Percentiles rank a stretch among this genome's conserved stretches.
Conservation (phyloP, 2,888 invertebrate genomes). For the Tinea trinotella region DNA sequence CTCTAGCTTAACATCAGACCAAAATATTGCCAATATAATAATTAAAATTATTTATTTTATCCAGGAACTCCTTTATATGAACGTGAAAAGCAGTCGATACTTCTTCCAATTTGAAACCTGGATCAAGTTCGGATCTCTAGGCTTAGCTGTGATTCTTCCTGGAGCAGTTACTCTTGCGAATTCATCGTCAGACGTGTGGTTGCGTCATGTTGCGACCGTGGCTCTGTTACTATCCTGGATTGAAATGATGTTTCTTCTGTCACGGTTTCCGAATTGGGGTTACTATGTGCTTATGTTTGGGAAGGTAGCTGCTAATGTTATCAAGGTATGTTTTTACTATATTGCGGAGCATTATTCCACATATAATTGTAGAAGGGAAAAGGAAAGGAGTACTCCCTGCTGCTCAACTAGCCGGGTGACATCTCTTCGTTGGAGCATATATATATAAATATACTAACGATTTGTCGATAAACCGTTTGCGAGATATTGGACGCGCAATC, state of each 20-base stretch:
- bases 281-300: conserved; percentile 75
- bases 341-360: too few relatives aligned
- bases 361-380: too few relatives aligned
- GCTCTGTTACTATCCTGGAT: conserved; percentile 69
- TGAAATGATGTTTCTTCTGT: conserved; percentile 70
- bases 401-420: too few relatives aligned
- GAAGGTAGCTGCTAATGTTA: conserved; percentile 69
- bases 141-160: conserved; percentile 54
- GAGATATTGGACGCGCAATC: too few relatives aligned
- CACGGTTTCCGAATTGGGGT: conserved; percentile 71
- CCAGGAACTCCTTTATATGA: conserved; percentile 69
- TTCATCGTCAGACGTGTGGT: conserved; percentile 43
- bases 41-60: conserved; percentile 22
- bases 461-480: conserved; percentile 9
- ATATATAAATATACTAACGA: too few relatives aligned
- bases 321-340: too few relatives aligned
- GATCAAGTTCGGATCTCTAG: conserved; percentile 66
- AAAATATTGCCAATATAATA: too few relatives aligned
- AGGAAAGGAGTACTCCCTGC: too few relatives aligned
- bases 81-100: conserved; percentile 60
- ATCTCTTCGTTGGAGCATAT: too few relatives aligned
- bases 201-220: conserved; percentile 62
- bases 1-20: too few relatives aligned
- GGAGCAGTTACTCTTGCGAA: conserved; percentile 37
- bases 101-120: conserved; percentile 69